These are phyloP conservation scores for Aleiodes leptofemur DNA, from an alignment of 2,888 invertebrate species.

Conservation along the genomic window DNA sequence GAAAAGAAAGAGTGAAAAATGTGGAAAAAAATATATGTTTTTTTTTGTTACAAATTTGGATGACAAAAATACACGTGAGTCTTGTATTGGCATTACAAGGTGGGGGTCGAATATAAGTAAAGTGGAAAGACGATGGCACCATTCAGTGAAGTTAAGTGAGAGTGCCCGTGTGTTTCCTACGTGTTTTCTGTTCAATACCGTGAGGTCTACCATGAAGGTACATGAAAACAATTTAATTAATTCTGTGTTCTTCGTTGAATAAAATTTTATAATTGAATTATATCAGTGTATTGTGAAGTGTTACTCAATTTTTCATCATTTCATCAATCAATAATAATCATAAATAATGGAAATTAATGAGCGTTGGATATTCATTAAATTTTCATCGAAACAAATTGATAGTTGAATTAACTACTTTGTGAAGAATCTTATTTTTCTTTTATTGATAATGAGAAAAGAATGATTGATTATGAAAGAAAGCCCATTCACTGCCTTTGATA, in stretches of 20 bases:
- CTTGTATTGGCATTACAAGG: constrained; percentile 49
- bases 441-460: neutral
- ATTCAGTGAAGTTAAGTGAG: constrained; percentile 74
- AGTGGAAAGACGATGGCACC: constrained; percentile 68
- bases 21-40: neutral
- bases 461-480: neutral
- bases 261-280: neutral
- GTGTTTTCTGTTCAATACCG: constrained; percentile 61
- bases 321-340: neutral
- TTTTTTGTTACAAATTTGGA: neutral
- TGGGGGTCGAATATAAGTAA: constrained; percentile 73
- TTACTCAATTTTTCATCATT: constrained; percentile 24
- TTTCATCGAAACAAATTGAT: neutral
- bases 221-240: constrained; percentile 42
- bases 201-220: constrained; percentile 72
- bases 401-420: neutral
- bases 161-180: constrained; percentile 72
- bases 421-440: neutral
- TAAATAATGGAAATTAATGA: too few relatives aligned
- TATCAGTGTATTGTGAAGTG: constrained; percentile 22
- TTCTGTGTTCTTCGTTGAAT: neutral
- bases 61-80: constrained; percentile 34
- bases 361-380: too few relatives aligned
- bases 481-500: neutral
- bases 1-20: neutral